Evolutionary conservation across 1,140 invertebrate species (phyloP).

Genomic region (Helicoverpa armigera): DNA sequence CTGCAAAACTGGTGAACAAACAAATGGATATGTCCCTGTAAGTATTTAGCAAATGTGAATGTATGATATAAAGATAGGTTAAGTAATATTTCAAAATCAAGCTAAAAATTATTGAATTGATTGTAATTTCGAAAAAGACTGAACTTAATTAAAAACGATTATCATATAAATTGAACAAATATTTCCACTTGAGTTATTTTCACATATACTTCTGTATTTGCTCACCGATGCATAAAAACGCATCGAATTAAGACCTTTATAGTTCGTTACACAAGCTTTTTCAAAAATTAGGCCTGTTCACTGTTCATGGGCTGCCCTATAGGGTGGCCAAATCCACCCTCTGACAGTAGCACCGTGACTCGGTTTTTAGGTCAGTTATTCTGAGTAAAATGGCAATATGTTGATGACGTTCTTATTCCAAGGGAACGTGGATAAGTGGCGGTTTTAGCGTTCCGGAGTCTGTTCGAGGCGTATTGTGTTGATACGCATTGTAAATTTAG

Average conservation of each 20-base stretch:
- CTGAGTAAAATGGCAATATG: conserved; percentile 58
- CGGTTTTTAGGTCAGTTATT: conserved; percentile 72
- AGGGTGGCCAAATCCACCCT: conserved; percentile 21
- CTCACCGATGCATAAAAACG: background rate
- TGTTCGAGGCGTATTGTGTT: conserved; percentile 2
- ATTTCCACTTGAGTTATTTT: background rate
- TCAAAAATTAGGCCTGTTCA: background rate
- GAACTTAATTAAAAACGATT: too few relatives aligned
- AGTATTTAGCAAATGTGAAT: too few relatives aligned
- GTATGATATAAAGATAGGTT: too few relatives aligned
- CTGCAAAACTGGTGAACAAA: background rate
- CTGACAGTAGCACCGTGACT: conserved; percentile 31
- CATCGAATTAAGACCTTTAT: conserved; percentile 10
- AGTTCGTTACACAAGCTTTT: conserved; percentile 2
- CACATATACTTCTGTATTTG: background rate
- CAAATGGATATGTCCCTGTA: too few relatives aligned
- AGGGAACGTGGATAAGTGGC: conserved; percentile 46
- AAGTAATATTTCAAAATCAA: too few relatives aligned
- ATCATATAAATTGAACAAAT: background rate
- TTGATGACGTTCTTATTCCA: conserved; percentile 50
- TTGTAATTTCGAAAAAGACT: too few relatives aligned
- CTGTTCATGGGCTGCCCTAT: conserved; percentile 4
- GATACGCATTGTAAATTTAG: background rate
- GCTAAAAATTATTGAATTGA: too few relatives aligned
- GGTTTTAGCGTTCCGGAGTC: conserved; percentile 20